Percentiles rank a stretch among this genome's conserved stretches.
Conservation (phyloP, 2,888 invertebrate species). For the Ditula angustiorana region DNA sequence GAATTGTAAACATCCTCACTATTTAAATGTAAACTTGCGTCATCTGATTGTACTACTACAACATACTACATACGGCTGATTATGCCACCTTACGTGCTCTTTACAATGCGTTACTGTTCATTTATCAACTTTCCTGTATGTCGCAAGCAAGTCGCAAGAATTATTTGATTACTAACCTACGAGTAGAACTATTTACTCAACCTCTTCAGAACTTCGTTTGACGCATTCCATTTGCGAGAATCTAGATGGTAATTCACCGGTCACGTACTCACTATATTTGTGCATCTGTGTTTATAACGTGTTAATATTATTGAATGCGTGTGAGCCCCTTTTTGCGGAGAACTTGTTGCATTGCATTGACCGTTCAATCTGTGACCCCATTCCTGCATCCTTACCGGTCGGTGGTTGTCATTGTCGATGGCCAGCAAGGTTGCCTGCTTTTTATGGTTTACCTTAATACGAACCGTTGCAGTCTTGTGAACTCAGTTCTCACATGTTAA, state of each 20-base stretch:
- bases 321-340: constrained; percentile 56
- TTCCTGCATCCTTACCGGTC: constrained; percentile 72
- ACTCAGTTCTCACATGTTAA: constrained; percentile 6
- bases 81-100: neutral
- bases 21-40: neutral
- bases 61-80: neutral
- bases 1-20: neutral
- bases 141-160: neutral
- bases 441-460: constrained; percentile 42
- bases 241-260: constrained; percentile 17
- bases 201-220: constrained; percentile 6
- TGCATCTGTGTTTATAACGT: constrained; percentile 13
- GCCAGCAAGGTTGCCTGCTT: constrained; percentile 52
- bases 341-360: constrained; percentile 62
- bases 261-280: constrained; percentile 10
- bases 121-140: neutral
- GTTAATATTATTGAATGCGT: constrained; percentile 26
- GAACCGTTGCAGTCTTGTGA: constrained; percentile 22
- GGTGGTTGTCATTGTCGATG: constrained; percentile 51
- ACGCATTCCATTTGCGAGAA: constrained; percentile 15
- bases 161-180: too few species aligned
- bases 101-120: constrained; percentile 6
- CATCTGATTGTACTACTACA: neutral
- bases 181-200: neutral
- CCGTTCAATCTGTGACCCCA: constrained; percentile 71